Conservation (phyloP, 2,797 vertebrate genomes). For the Cottoperca gobio region DNA sequence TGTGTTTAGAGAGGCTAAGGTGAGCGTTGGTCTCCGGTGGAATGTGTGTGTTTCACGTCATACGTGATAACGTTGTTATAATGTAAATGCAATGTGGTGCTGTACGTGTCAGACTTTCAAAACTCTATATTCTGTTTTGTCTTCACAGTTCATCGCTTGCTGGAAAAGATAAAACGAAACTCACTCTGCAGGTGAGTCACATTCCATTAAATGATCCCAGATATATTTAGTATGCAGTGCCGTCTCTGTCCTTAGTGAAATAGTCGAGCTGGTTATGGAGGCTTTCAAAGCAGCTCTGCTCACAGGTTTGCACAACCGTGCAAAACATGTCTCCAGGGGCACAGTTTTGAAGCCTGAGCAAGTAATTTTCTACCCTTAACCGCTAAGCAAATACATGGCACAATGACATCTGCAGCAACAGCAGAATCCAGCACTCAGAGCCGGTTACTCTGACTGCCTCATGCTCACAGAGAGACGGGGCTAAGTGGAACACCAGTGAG, state of each 20-base stretch:
- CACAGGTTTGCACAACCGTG: conserved; percentile 17
- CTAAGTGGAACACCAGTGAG: conserved; percentile 51
- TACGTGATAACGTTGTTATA: neutral
- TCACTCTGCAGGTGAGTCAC: conserved; percentile 89
- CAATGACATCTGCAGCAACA: conserved; percentile 51
- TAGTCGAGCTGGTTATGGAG: conserved; percentile 2
- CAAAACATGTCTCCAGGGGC: neutral
- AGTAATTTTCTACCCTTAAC: conserved; percentile 45
- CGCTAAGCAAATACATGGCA: conserved; percentile 57
- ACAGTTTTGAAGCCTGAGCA: conserved; percentile 29
- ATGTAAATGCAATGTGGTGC: neutral
- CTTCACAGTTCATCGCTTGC: conserved; percentile 84
- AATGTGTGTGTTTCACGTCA: neutral
- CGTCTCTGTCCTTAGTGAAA: neutral
- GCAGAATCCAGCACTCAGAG: conserved; percentile 40
- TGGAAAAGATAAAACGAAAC: conserved; percentile 94
- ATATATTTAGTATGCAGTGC: neutral
- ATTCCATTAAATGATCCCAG: fast-evolving
- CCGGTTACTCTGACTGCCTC: conserved; percentile 37
- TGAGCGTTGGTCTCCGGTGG: conserved; percentile 65
- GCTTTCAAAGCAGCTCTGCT: conserved; percentile 12
- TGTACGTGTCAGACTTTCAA: neutral
- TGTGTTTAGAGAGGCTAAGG: conserved; percentile 95
- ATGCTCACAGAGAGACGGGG: conserved; percentile 21
- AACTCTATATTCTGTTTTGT: neutral